Percentiles rank a stretch among this genome's conserved stretches.
Evolutionary conservation across 2,888 invertebrate genomes (phyloP).

Genomic region (Trisateles emortualis): DNA sequence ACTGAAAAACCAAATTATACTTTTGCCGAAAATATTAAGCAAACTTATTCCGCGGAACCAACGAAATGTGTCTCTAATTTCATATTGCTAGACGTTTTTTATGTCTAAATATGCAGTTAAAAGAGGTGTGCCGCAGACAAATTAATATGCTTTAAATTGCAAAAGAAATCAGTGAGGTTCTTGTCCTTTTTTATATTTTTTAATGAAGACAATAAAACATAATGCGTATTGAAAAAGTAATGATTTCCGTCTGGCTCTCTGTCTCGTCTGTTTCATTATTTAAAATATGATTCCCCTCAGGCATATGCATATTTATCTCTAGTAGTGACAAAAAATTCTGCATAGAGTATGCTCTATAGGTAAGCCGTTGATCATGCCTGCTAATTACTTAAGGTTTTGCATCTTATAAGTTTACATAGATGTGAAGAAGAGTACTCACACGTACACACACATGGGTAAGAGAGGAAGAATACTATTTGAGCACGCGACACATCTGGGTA

Average conservation of each 20-base stretch:
- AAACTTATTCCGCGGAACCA: too few species aligned
- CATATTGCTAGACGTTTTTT: neutral
- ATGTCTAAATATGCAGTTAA: neutral
- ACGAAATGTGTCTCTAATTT: neutral
- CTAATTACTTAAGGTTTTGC: conserved; percentile 30
- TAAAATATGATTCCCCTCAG: conserved; percentile 28
- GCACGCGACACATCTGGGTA: too few species aligned
- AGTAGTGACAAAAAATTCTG: conserved; percentile 14
- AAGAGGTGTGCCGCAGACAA: neutral
- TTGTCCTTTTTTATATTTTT: conserved; percentile 17
- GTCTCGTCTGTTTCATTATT: conserved; percentile 35
- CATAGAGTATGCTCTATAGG: conserved; percentile 19
- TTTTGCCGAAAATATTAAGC: too few species aligned
- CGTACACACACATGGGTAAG: conserved; percentile 4
- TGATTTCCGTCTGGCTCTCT: conserved; percentile 38
- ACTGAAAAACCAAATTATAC: too few species aligned
- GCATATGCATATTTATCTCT: conserved; percentile 25
- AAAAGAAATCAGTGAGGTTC: conserved; percentile 14
- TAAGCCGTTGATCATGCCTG: conserved; percentile 20
- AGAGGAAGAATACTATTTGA: too few species aligned
- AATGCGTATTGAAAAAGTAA: conserved; percentile 30
- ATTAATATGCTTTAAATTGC: conserved; percentile 1
- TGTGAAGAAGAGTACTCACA: conserved; percentile 24
- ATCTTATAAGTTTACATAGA: conserved; percentile 1
- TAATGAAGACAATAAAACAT: conserved; percentile 31